Evolutionary conservation across 2,113 vertebrate species (phyloP).

Genomic region (Eptesicus fuscus): DNA sequence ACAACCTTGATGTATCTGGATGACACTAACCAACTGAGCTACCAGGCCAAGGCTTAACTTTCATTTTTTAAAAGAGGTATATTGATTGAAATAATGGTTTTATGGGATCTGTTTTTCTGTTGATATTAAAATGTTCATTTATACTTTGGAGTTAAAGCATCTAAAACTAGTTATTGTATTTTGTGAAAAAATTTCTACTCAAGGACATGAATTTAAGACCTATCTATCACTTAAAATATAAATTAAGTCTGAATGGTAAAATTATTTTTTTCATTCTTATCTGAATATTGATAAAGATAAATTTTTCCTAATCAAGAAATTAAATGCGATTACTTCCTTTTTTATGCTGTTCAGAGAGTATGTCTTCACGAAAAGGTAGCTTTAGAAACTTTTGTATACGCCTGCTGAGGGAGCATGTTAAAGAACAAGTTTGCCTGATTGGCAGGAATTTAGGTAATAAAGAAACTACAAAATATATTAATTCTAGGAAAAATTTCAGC

Average conservation of each 20-base stretch:
- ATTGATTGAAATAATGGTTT: background rate
- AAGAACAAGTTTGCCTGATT: background rate
- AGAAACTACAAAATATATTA: background rate
- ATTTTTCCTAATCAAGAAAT: background rate
- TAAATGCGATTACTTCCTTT: background rate
- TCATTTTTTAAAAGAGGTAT: background rate
- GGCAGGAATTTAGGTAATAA: constrained; percentile 28
- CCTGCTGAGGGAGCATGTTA: background rate
- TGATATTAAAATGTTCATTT: background rate
- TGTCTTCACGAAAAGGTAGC: constrained; percentile 31
- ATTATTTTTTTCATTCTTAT: background rate
- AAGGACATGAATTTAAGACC: background rate
- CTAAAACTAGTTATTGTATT: background rate
- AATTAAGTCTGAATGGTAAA: background rate
- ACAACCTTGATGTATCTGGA: background rate
- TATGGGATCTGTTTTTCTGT: background rate
- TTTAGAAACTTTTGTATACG: background rate
- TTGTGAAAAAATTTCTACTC: background rate
- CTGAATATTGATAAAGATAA: background rate
- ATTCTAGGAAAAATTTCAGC: constrained; percentile 1
- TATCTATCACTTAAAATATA: background rate
- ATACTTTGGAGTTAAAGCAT: background rate
- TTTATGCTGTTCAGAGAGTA: background rate
- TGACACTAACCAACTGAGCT: background rate
- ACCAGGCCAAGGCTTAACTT: background rate